Base-by-base conservation (phyloP, 2,797 vertebrate genomes). In the Calcarius lapponicus region DNA sequence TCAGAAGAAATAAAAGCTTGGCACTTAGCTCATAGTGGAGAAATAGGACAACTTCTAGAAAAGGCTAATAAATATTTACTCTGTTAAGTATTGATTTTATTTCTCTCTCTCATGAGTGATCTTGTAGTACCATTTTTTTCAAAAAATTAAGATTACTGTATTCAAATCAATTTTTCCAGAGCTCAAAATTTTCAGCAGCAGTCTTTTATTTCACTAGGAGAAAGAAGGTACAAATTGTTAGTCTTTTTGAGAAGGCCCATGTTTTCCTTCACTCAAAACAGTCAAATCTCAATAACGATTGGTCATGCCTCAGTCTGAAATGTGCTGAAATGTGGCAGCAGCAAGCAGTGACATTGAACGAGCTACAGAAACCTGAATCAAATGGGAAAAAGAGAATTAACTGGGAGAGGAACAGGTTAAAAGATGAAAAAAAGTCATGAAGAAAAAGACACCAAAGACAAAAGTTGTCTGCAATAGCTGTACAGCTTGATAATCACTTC, bases 121-220 rank as follows among this genome's bases (percentile, higher is more conserved):
- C 26, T 91, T 85, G 45, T 28, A 47, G 21, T 26, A 48, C 11
- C 71, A 45, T 53, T 96, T 54, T 54, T 32, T 79, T 36, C 4
- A 80, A 86, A 95, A 94, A 84, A 69, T n/a, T 65, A 83, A 38
- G 12, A 79, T 79, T 57, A 38, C 40, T 79, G 3, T 38, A 88
- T 92, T 88, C 66, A 93, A 88, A 66, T 7, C 43, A 91, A 70
- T 45, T 88, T 90, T 92, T 89, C 29, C 75, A 81, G 32, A 91
- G 9, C 31, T 92, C 70, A 66, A 34, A 66, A 91, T 91, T 80
- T 92, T 61, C 54, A 88, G 29, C 45, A 92, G 19, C 36, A 80
- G 36, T 21, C 19, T 80, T 92, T 83, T 78, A 65, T 86, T 79
- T 94, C 50, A 53, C 56, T 79, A 70, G 13, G 45, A 86, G 42